Conservation (phyloP, 2,113 vertebrate genomes). For the Phyllostomus hastatus region DNA sequence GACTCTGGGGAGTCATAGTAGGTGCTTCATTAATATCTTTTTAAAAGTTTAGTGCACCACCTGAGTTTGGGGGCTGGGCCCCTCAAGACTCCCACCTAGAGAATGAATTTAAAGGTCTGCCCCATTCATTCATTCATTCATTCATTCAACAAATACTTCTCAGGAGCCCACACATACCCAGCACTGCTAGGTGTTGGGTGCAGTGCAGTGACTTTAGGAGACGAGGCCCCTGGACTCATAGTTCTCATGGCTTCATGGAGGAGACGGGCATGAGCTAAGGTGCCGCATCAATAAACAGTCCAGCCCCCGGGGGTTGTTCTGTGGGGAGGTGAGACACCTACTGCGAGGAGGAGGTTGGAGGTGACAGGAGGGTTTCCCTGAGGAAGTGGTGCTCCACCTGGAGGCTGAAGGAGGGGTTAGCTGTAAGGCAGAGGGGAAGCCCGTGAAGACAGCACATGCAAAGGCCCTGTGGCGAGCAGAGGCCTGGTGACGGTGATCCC, state of each 20-base stretch:
- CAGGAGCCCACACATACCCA: fast-evolving
- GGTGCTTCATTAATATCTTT: neutral
- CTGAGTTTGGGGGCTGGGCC: neutral
- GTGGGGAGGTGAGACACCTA: too few relatives aligned
- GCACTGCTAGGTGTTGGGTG: neutral
- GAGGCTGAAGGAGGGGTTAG: neutral
- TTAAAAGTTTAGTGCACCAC: neutral
- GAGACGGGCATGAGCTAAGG: neutral
- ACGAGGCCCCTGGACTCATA: neutral
- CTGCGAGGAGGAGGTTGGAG: neutral
- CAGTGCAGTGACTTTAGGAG: neutral
- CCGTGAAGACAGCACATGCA: neutral
- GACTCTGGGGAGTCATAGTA: neutral
- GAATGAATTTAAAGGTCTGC: neutral
- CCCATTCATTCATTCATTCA: too few relatives aligned
- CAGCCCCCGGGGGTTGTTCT: neutral
- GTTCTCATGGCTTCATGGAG: neutral
- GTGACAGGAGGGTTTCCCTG: neutral
- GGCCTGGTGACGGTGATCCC: too few relatives aligned
- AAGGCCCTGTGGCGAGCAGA: conserved; percentile 23
- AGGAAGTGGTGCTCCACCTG: neutral
- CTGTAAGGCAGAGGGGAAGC: neutral
- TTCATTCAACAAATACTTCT: neutral
- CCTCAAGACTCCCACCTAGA: neutral
- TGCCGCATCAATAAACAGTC: fast-evolving